Conservation (phyloP, 2,797 vertebrate species). For the Macropodus opercularis region DNA sequence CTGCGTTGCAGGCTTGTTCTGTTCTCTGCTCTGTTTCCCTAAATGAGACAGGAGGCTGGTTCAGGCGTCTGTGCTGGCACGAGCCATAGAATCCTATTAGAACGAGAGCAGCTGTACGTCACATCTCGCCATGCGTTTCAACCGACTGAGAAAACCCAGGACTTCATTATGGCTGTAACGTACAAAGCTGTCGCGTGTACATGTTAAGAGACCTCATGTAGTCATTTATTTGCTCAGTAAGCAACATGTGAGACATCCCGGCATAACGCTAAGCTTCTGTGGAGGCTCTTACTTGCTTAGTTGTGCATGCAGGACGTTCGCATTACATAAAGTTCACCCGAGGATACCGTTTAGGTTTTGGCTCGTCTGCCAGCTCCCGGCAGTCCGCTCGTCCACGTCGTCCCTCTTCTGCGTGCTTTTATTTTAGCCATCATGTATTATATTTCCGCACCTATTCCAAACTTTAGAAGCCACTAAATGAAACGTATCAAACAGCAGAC, state of each 20-base stretch:
- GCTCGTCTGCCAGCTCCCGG: constrained; percentile 51
- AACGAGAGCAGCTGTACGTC: constrained; percentile 87
- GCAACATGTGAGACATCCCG: not conserved
- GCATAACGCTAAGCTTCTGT: not conserved
- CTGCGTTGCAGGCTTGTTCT: constrained; percentile 20
- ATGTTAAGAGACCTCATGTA: constrained; percentile 19
- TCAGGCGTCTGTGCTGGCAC: constrained; percentile 73
- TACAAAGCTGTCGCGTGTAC: constrained; percentile 47
- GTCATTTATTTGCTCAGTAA: constrained; percentile 5
- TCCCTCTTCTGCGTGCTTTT: constrained; percentile 16
- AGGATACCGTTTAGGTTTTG: constrained; percentile 64
- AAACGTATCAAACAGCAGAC: no score
- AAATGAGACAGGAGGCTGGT: constrained; percentile 73
- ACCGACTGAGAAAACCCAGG: constrained; percentile 85
- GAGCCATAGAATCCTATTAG: constrained; percentile 80
- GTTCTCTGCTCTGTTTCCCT: constrained; percentile 18
- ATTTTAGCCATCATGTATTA: not conserved
- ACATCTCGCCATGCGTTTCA: constrained; percentile 91
- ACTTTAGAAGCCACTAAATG: constrained; percentile 2
- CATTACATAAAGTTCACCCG: constrained; percentile 62
- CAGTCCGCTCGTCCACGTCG: constrained; percentile 26
- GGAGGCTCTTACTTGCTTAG: constrained; percentile 29
- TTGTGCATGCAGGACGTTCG: constrained; percentile 38
- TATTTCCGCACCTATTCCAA: constrained; percentile 1
- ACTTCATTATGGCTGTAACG: constrained; percentile 53